Evolutionary conservation across 2,797 vertebrate genomes (phyloP), one percentile per base, ranked within the genome.

Genomic region (Coreius guichenoti): DNA sequence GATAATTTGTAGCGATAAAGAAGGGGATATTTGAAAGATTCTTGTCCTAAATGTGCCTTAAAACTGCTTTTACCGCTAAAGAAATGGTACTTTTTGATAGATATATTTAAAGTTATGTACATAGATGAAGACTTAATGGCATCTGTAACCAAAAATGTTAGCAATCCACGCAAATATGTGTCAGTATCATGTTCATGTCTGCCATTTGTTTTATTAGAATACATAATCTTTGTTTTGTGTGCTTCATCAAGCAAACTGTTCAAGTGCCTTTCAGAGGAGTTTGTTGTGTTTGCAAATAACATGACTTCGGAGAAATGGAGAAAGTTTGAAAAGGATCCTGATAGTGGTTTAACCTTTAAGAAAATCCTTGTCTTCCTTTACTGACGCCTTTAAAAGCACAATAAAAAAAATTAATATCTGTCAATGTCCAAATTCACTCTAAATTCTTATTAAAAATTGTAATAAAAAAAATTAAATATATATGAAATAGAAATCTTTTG

Each of bases 281-380:
- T 21, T 43, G 23, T 7, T 39, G 72, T 31, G 11, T 31, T 75
- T 33, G 26, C 17, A 21, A 74, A 51, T 43, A 43, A 17, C 7
- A 36, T 54, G 23, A 29, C 33, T 36, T 58, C 0, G 11, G n/a
- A 23, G 47, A 31, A 29, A 33, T 21, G 5, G 14, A 77, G 33
- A 54, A 54, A 33, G 9, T 14, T 81, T 43, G 47, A 5, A 31
- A 47, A 78, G 33, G 23, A 56, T 21, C 51, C 23, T 49, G 43
- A 23, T 39, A 74, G 70, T 31, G 14, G 21, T 74, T 65, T 36
- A 49, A 74, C 69, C 81, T 29, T 74, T 39, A n/a, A 81, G 21
- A 69, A 68, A 69, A 69, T 36, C 19, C 12, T 21, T 31, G 16
- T 29, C 61, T 49, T 33, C 21, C 19, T 51, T 51, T 51, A 51